Conservation (phyloP, 1,140 invertebrate species). For the Chionoecetes opilio region DNA sequence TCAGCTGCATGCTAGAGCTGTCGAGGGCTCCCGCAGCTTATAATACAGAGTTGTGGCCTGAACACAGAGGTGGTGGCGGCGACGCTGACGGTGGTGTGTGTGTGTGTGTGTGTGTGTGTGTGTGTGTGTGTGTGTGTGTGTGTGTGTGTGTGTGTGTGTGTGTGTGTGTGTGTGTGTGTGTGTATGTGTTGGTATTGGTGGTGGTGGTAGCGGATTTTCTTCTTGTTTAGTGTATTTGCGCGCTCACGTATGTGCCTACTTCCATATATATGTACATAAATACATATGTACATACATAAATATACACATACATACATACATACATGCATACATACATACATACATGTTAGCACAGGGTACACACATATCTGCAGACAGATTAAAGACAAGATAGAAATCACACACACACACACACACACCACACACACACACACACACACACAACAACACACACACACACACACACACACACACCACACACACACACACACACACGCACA, state of each 20-base stretch:
- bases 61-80: neutral
- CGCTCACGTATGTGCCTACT: too few relatives aligned
- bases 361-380: neutral
- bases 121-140: neutral
- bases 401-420: neutral
- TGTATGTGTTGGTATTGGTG: too few relatives aligned
- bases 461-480: neutral
- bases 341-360: too few relatives aligned
- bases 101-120: neutral
- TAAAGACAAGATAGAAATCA: too few relatives aligned
- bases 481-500: slow-evolving; percentile 24
- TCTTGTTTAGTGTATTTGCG: too few relatives aligned
- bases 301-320: neutral
- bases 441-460: neutral
- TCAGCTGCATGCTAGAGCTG: slow-evolving; percentile 16
- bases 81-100: neutral
- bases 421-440: slow-evolving; percentile 31
- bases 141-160: neutral
- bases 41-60: slow-evolving; percentile 27
- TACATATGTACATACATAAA: slow-evolving; percentile 39
- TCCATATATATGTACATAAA: slow-evolving; percentile 24
- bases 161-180: neutral
- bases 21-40: slow-evolving; percentile 13
- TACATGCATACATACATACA: neutral
- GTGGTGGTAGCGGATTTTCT: too few relatives aligned